Evolutionary conservation across 2,888 invertebrate species (phyloP).

Genomic region (Drosophila algonquin): DNA sequence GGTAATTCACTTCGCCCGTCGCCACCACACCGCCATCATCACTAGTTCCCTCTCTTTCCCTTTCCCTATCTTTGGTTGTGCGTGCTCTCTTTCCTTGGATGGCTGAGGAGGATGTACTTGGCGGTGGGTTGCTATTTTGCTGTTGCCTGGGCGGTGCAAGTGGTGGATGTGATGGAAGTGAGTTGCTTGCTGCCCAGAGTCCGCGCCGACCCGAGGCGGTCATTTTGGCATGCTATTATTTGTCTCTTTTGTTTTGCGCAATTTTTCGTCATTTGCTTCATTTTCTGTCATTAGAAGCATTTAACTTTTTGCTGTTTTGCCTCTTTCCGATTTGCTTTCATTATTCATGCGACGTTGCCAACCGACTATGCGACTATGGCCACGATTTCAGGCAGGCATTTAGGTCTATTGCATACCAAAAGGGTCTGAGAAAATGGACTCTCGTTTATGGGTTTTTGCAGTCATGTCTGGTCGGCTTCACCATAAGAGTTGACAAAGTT

Average conservation of each 20-base stretch:
- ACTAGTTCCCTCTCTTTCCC: slow-evolving; percentile 9
- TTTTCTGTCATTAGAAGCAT: slow-evolving; percentile 79
- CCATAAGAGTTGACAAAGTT: not conserved
- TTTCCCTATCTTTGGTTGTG: slow-evolving; percentile 30
- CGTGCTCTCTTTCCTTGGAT: slow-evolving; percentile 16
- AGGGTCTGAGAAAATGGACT: slow-evolving; percentile 19
- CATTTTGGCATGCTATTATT: slow-evolving; percentile 73
- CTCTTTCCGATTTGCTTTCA: slow-evolving; percentile 73
- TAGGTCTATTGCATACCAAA: slow-evolving; percentile 25
- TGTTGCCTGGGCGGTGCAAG: not conserved
- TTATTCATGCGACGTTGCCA: slow-evolving; percentile 60
- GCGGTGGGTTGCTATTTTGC: not conserved
- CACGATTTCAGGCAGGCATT: slow-evolving; percentile 30
- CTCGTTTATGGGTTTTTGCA: not conserved
- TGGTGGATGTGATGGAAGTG: slow-evolving; percentile 23
- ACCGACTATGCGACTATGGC: slow-evolving; percentile 2
- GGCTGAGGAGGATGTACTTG: slow-evolving; percentile 15
- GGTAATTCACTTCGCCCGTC: slow-evolving; percentile 61
- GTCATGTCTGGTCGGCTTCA: not conserved
- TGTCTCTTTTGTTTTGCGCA: slow-evolving; percentile 77
- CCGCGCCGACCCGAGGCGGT: slow-evolving; percentile 44
- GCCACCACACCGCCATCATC: not conserved
- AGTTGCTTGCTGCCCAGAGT: slow-evolving; percentile 24
- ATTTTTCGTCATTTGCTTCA: slow-evolving; percentile 78
- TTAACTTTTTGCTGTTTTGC: slow-evolving; percentile 79